Evolutionary conservation across 2,113 vertebrate genomes (phyloP).

Genomic region (Desmodus rotundus): DNA sequence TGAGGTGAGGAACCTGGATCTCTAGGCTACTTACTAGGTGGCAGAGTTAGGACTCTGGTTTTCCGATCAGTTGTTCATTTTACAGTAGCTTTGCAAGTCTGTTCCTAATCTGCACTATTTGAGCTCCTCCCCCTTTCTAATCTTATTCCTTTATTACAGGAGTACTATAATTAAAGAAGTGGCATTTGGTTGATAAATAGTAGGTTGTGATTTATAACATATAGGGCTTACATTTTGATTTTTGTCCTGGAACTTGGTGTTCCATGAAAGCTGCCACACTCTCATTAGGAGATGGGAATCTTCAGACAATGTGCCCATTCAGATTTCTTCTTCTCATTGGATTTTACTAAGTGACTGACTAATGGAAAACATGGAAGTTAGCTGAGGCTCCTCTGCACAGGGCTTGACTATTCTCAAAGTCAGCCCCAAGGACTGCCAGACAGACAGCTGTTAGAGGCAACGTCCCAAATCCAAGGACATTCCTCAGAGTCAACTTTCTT

Average conservation of each 20-base stretch:
- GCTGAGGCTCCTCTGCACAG: neutral
- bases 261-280: neutral
- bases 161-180: neutral
- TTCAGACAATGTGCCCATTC: neutral
- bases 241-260: neutral
- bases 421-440: neutral
- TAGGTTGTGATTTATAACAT: slow-evolving; percentile 13
- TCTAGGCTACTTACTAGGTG: neutral
- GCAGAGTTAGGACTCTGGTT: neutral
- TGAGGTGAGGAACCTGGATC: neutral
- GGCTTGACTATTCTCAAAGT: neutral
- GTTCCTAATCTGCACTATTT: neutral
- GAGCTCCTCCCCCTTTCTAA: neutral
- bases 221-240: neutral
- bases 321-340: neutral
- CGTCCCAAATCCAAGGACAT: neutral
- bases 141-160: neutral
- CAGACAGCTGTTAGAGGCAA: neutral
- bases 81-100: neutral
- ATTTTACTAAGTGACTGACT: neutral
- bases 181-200: neutral
- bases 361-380: neutral
- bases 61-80: neutral
- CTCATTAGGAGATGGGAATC: slow-evolving; percentile 12
- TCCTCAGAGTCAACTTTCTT: neutral